These are phyloP conservation scores for Plutomurus gul DNA, from an alignment of 1,140 invertebrate genomes.

Conservation along the genomic window DNA sequence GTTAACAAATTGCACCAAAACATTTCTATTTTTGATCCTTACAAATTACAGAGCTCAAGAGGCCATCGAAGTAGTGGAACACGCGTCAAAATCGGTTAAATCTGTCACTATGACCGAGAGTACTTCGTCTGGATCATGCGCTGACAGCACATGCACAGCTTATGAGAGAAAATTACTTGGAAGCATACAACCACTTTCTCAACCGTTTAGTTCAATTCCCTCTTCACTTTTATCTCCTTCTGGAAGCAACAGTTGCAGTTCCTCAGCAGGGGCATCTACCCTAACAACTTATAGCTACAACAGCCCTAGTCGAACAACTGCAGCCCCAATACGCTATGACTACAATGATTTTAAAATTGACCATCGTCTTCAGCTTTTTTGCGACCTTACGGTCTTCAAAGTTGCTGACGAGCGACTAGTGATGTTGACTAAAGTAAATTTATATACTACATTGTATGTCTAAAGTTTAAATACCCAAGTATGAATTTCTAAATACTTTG, in stretches of 20 bases:
- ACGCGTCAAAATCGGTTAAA: neutral
- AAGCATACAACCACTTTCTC: neutral
- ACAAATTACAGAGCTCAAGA: slow-evolving; percentile 41
- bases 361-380: slow-evolving; percentile 49
- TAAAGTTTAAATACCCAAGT: neutral
- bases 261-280: slow-evolving; percentile 11
- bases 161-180: slow-evolving; percentile 44
- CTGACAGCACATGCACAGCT: slow-evolving; percentile 47
- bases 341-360: slow-evolving; percentile 47
- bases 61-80: slow-evolving; percentile 34
- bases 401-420: slow-evolving; percentile 34
- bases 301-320: slow-evolving; percentile 2
- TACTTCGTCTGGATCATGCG: slow-evolving; percentile 49
- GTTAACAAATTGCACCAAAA: no score
- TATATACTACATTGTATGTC: neutral
- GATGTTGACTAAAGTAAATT: slow-evolving; percentile 43
- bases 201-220: slow-evolving; percentile 16
- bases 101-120: slow-evolving; percentile 45
- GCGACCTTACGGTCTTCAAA: slow-evolving; percentile 49
- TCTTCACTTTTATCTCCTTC: neutral
- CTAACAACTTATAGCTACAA: slow-evolving; percentile 9
- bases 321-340: slow-evolving; percentile 45
- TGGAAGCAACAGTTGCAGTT: neutral
- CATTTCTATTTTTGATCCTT: no score
- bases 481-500: neutral